Conservation (phyloP, 2,888 invertebrate species). For the Leptinotarsa juncta region DNA sequence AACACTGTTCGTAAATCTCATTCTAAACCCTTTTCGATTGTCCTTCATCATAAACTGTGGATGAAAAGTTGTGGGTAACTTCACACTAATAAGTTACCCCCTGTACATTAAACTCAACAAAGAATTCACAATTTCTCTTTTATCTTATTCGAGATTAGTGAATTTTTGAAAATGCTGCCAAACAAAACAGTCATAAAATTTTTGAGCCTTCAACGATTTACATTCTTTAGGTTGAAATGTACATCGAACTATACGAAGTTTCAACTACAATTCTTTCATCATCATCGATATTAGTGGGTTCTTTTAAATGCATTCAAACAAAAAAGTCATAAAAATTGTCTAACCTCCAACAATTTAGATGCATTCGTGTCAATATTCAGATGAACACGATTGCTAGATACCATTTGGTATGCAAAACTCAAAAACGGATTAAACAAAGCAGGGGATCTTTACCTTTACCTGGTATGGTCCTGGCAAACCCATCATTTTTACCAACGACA, state of each 20-base stretch:
- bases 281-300: neutral
- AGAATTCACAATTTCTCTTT: too few relatives aligned
- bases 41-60: too few relatives aligned
- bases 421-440: constrained; percentile 15
- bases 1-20: too few relatives aligned
- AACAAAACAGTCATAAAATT: too few relatives aligned
- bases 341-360: constrained; percentile 10
- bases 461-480: constrained; percentile 57
- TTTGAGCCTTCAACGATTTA: too few relatives aligned
- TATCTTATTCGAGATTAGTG: too few relatives aligned
- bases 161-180: too few relatives aligned
- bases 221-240: neutral
- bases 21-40: too few relatives aligned
- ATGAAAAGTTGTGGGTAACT: too few relatives aligned
- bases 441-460: constrained; percentile 51
- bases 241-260: neutral
- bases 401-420: constrained; percentile 6
- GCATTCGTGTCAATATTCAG: constrained; percentile 10
- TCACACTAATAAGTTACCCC: too few relatives aligned
- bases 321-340: neutral
- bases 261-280: neutral
- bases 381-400: neutral
- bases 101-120: too few relatives aligned
- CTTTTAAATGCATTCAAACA: neutral
- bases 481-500: constrained; percentile 70